Evolutionary conservation across 2,113 vertebrate species (phyloP).

Genomic region (Burhinus oedicnemus): DNA sequence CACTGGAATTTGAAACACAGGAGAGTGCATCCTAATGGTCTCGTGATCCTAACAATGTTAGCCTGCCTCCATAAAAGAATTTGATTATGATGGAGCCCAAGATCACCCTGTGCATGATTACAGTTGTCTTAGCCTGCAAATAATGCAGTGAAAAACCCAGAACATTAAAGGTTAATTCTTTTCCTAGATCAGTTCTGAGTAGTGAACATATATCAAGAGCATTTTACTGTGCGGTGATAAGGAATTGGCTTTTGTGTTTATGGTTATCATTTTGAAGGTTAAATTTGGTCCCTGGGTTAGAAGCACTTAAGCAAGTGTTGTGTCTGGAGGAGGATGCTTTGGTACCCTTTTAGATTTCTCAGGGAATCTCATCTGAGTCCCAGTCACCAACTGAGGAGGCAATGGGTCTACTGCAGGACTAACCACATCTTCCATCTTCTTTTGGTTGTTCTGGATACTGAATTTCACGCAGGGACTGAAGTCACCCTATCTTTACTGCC

Average conservation of each 20-base stretch:
- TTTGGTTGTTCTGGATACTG: background rate
- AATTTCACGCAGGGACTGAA: background rate
- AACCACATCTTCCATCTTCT: background rate
- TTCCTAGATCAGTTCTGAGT: background rate
- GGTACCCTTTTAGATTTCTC: background rate
- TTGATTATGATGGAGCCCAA: background rate
- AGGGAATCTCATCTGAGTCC: background rate
- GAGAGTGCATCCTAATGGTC: background rate
- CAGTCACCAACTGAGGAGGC: background rate
- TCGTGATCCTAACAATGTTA: background rate
- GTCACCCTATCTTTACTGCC: background rate
- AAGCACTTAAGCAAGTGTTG: background rate
- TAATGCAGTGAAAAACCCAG: background rate
- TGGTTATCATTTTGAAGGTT: background rate
- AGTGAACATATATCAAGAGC: background rate
- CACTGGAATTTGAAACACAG: background rate
- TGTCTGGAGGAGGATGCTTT: background rate
- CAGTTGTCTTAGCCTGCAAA: background rate
- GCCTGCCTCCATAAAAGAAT: background rate
- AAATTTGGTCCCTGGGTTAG: background rate
- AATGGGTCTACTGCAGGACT: background rate
- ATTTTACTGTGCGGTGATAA: accelerated
- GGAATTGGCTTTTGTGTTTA: background rate
- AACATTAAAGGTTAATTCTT: background rate
- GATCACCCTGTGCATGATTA: background rate